These are phyloP conservation scores for Drosophila rhopaloa DNA, from an alignment of 1,140 invertebrate species.

Conservation along the genomic window DNA sequence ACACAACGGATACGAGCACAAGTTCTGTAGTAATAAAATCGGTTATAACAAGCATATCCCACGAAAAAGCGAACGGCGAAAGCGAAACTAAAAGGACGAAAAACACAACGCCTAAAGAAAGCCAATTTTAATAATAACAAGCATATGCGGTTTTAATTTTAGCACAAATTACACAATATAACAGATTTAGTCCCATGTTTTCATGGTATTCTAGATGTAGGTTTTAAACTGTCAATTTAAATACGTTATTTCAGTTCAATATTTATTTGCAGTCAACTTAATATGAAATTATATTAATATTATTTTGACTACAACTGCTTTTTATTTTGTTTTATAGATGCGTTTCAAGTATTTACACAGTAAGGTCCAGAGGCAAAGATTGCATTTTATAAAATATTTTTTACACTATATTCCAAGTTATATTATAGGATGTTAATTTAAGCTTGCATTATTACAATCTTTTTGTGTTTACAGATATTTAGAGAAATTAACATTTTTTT, in stretches of 20 bases:
- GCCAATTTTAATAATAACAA: slow-evolving; percentile 66
- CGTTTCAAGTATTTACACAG: background rate
- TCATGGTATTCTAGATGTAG: background rate
- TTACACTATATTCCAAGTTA: slow-evolving; percentile 11
- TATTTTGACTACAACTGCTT: slow-evolving; percentile 5
- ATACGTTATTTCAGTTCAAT: background rate
- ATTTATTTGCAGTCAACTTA: background rate
- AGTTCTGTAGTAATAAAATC: slow-evolving; percentile 84
- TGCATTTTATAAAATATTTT: slow-evolving; percentile 29
- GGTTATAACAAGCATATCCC: slow-evolving; percentile 82
- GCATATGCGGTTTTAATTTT: background rate
- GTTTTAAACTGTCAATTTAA: background rate
- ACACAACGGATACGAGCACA: slow-evolving; percentile 77
- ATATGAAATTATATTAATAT: background rate
- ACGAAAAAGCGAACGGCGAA: slow-evolving; percentile 82
- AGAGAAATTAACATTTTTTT: slow-evolving; percentile 30
- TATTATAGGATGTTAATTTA: slow-evolving; percentile 25
- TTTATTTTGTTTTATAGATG: background rate
- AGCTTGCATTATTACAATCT: slow-evolving; percentile 23
- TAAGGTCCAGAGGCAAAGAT: slow-evolving; percentile 17
- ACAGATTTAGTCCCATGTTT: background rate
- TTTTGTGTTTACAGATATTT: slow-evolving; percentile 20
- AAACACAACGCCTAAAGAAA: slow-evolving; percentile 75
- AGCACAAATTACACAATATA: slow-evolving; percentile 1
- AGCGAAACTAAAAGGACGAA: slow-evolving; percentile 67